Base-by-base conservation (phyloP, 2,797 vertebrate species). In the Acomys russatus region DNA sequence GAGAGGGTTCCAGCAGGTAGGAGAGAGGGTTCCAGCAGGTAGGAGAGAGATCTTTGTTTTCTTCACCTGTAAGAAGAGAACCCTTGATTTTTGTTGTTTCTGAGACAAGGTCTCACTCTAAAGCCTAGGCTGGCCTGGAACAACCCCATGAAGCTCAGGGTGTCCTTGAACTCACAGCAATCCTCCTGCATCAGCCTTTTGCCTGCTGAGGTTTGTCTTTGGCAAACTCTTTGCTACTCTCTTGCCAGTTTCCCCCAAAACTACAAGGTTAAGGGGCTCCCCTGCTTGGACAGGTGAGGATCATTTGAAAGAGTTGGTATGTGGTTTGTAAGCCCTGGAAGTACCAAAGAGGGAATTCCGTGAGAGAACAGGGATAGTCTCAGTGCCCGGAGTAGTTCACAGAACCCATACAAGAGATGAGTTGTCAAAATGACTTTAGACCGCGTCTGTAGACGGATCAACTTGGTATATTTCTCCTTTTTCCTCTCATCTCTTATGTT, bases 371-470 rank as follows among this genome's bases (percentile, higher is more conserved):
- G 90, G 35, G 61, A 88, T 71, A 2, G n/a, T 79, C 51, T 63
- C 1, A 38, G n/a, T 89, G n/a, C 89, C 56, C 10, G 25, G 51
- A 38, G 1, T 20, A 74, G n/a, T 66, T 90, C 73, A 49, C 73
- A 86, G 87, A 94, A 76, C 25, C 76, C 83, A 70, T 7, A 86
- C 49, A 77, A 94, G 38, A 90, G 35, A 49, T 44, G 9, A 49
- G 77, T 49, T 95, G 51, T 87, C 64, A 89, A 79, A 90, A 56
- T 80, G 77, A 77, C 71, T 79, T 73, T 85, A 71, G 59, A 88
- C 73, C 85, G 30, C n/a, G 49, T 59, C 83, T 85, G 14, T 51
- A 74, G 12, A 88, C 25, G n/a, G 68, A 28, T 66, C 38, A 51
- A 1, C 38, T 49, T 5, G 30, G 17, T 74, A 9, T 20, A 6